phyloP scores from a whole-genome alignment of 2,113 vertebrate species.

The Gasterosteus aculeatus region DNA sequence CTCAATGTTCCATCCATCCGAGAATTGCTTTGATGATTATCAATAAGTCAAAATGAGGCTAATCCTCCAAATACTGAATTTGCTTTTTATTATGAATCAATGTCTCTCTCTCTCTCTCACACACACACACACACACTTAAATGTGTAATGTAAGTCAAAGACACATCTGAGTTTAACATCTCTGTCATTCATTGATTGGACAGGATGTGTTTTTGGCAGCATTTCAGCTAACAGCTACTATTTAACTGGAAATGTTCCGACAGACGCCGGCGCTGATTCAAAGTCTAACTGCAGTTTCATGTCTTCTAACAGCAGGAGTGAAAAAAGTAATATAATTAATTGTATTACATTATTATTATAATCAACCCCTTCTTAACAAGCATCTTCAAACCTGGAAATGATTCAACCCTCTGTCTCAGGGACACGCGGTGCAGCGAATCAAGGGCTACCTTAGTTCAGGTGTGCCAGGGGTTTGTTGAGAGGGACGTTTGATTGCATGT shows the following conservation, averaged over 20 bases:
- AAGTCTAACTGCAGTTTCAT: not conserved
- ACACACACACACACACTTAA: not conserved
- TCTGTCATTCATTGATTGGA: slow-evolving; percentile 33
- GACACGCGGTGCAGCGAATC: too few species aligned
- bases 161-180: not conserved
- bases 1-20: not conserved
- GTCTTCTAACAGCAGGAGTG: not conserved
- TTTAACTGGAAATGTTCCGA: slow-evolving; percentile 2
- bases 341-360: too few species aligned
- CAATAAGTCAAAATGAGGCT: not conserved
- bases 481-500: too few species aligned
- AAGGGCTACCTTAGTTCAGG: too few species aligned
- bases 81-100: not conserved
- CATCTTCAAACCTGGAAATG: too few species aligned
- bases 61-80: not conserved
- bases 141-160: not conserved
- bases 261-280: slow-evolving; percentile 8
- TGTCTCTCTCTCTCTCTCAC: not conserved
- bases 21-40: too few species aligned
- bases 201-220: slow-evolving; percentile 9
- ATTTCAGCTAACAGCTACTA: slow-evolving; percentile 1
- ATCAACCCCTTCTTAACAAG: too few species aligned
- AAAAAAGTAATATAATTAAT: too few species aligned
- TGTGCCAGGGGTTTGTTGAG: too few species aligned
- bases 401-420: too few species aligned